Conservation (phyloP, 2,113 vertebrate genomes). For the Dipodomys stephensi region DNA sequence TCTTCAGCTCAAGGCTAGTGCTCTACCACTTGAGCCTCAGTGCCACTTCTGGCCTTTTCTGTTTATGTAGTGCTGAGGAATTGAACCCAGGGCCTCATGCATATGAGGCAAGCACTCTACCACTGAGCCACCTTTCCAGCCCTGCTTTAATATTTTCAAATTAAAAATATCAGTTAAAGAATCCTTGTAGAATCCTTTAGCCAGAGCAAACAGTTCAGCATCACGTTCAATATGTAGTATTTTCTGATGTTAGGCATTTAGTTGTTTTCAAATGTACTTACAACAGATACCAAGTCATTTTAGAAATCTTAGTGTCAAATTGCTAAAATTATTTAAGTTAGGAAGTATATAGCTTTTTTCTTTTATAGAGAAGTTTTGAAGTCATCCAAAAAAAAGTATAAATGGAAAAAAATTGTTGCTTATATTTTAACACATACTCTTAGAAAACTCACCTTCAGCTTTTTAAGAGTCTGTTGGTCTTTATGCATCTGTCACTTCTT, state of each 20-base stretch:
- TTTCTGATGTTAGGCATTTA: conserved; percentile 49
- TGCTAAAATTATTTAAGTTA: conserved; percentile 23
- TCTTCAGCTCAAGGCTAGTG: too few species aligned
- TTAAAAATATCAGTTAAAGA: neutral
- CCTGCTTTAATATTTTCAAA: conserved; percentile 31
- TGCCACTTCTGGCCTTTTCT: too few species aligned
- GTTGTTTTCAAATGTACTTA: neutral
- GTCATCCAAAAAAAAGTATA: neutral
- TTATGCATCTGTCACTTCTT: neutral
- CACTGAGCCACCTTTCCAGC: too few species aligned
- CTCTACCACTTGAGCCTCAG: too few species aligned
- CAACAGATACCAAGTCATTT: neutral
- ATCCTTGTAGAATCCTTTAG: conserved; percentile 45
- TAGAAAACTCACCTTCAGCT: neutral
- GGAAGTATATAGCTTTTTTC: conserved; percentile 1
- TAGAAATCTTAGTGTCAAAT: conserved; percentile 25
- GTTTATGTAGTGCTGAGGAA: too few species aligned
- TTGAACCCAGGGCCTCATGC: too few species aligned
- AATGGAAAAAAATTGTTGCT: conserved; percentile 36
- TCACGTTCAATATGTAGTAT: neutral
- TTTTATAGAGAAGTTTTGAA: conserved; percentile 43
- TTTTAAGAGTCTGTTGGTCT: neutral
- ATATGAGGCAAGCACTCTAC: too few species aligned
- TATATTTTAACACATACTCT: neutral
- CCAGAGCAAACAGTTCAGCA: neutral